Conservation (phyloP, 2,888 invertebrate genomes). For the Philereme transversata region DNA sequence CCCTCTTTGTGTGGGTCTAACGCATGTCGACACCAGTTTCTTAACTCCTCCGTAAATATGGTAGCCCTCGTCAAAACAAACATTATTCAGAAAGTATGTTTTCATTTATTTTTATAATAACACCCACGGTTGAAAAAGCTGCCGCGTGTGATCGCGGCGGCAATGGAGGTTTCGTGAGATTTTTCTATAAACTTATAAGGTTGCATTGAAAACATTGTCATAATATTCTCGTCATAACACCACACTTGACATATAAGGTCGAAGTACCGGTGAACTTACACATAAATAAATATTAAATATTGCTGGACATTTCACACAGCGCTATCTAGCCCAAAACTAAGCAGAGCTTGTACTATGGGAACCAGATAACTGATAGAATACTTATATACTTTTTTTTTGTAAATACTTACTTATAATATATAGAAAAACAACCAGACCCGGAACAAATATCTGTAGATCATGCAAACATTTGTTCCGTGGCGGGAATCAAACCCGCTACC, state of each 20-base stretch:
- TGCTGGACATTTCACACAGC: too few species aligned
- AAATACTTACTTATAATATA: too few species aligned
- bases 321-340: too few species aligned
- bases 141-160: conserved; percentile 65
- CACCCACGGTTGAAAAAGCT: conserved; percentile 63
- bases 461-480: too few species aligned
- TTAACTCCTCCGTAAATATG: conserved; percentile 62
- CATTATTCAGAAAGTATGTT: conserved; percentile 74
- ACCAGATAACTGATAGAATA: too few species aligned
- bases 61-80: conserved; percentile 76
- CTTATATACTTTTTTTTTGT: too few species aligned
- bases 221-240: conserved; percentile 45
- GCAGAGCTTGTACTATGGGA: too few species aligned
- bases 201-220: conserved; percentile 53
- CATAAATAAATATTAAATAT: too few species aligned
- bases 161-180: conserved; percentile 61
- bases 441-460: too few species aligned
- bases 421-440: too few species aligned
- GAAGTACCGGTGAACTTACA: conserved; percentile 47
- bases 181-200: conserved; percentile 56
- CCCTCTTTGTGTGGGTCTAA: conserved; percentile 80
- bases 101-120: conserved; percentile 77
- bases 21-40: conserved; percentile 63
- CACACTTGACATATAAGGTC: conserved; percentile 39
- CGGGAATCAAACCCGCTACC: too few species aligned